Conservation (phyloP, 2,113 vertebrate genomes). For the Syngnathoides biaculeatus region DNA sequence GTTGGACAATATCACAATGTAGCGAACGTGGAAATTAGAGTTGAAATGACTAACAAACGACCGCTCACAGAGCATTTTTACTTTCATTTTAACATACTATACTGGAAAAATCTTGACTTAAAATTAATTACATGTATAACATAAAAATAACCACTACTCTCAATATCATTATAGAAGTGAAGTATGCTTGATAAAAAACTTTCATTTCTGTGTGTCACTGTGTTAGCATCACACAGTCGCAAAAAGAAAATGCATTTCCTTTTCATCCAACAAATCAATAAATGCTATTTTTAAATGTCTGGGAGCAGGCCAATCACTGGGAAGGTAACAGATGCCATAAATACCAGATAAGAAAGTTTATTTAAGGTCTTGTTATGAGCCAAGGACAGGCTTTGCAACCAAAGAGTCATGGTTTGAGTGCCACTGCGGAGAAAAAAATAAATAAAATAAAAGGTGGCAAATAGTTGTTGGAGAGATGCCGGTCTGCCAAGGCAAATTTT, state of each 20-base stretch:
- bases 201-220: background rate
- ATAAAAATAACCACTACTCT: background rate
- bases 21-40: background rate
- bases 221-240: background rate
- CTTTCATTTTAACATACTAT: background rate
- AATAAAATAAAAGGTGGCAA: background rate
- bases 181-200: background rate
- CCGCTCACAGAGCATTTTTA: too few relatives aligned
- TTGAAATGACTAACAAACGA: background rate
- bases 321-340: conserved; percentile 37
- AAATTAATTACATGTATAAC: background rate
- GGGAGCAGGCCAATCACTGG: conserved; percentile 12
- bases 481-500: too few relatives aligned
- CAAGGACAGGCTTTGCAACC: background rate
- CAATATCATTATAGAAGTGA: background rate
- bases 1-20: too few relatives aligned
- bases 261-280: background rate
- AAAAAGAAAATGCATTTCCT: background rate
- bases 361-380: background rate
- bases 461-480: background rate
- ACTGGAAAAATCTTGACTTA: background rate
- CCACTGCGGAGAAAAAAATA: background rate
- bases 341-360: conserved; percentile 14
- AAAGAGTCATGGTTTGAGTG: background rate
- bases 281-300: conserved; percentile 9